phyloP scores from a whole-genome alignment of 2,888 invertebrate species.

The Invenusta paracnida region DNA sequence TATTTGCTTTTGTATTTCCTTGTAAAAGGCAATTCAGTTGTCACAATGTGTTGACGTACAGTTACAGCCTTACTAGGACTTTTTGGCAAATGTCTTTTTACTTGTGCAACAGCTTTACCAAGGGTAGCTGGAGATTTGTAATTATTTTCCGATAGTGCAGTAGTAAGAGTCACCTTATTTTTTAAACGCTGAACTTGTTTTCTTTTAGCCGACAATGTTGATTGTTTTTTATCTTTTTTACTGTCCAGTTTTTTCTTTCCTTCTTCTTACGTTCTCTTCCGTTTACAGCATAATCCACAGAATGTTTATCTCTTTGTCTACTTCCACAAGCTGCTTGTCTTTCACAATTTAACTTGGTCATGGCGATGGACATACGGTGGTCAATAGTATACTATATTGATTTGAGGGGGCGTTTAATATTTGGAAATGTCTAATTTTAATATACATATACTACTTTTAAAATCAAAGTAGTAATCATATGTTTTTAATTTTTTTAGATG shows the following conservation, averaged over 20 bases:
- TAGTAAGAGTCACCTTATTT: neutral
- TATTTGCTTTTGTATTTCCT: no score
- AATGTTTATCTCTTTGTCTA: neutral
- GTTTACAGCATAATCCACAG: neutral
- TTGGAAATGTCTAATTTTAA: conserved; percentile 16
- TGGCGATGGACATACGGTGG: neutral
- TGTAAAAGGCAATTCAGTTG: no score
- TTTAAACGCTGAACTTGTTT: neutral
- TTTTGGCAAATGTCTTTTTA: no score
- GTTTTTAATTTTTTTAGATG: neutral
- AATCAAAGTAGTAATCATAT: conserved; percentile 25
- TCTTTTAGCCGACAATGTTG: neutral
- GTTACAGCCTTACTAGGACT: neutral
- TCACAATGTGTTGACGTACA: neutral
- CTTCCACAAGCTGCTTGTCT: neutral
- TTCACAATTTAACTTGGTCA: neutral
- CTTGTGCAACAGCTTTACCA: no score
- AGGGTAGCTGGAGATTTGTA: neutral
- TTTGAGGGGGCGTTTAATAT: no score
- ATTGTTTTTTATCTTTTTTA: neutral
- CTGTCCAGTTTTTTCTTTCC: neutral
- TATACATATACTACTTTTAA: conserved; percentile 25
- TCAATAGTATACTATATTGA: conserved; percentile 1
- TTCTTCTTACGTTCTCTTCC: neutral
- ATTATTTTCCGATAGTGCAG: neutral